Base-by-base conservation (phyloP, 2,113 vertebrate species). In the Panthera leo region DNA sequence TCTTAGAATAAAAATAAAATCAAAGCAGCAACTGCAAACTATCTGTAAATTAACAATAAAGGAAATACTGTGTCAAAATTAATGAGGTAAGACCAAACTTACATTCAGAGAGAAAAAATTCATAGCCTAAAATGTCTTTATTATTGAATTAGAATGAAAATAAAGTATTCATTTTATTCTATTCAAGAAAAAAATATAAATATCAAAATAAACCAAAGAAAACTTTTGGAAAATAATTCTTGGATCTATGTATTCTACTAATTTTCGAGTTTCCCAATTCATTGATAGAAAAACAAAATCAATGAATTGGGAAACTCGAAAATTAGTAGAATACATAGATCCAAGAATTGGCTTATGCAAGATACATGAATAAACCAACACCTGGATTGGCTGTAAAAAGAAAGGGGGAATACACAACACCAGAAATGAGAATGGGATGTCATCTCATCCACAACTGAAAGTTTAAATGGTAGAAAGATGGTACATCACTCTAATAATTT, bases 1-100 rank as follows among this genome's bases (percentile, higher is more conserved):
- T 89, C 45, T 91, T 18, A 29, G 45, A 85, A 94, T 65, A 95
- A 91, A 96, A 82, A 95, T 70, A 68, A 95, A 88, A 79, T 45
- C 67, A 83, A 94, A 92, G 67, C 5, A 87, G 84, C 31, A 51
- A 80, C 27, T 55, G 7, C 27, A 86, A 89, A 65, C 39, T 90
- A 84, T 14, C 27, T 80, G 85, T 36, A 89, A 89, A 75, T 85
- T 75, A 85, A 65, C n/a, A 53, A 53, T 80, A 75, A 85, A 71
- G 8, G 39, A 94, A 85, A 82, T 63, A 88, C 15, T 63, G 12
- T 71, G 7, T 78, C 48, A 71, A 94, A 92, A 76, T 76, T 51
- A 42, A 76, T 55, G 23, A 15, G 23, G 29, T 75, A 61, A 92
- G 48, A 34, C 18, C 42, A 97, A 97, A 87, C 21, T 29, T 36